Percentiles rank a stretch among this genome's conserved stretches.
Conservation (phyloP, 1,140 invertebrate genomes). For the Dinoponera quadriceps region DNA sequence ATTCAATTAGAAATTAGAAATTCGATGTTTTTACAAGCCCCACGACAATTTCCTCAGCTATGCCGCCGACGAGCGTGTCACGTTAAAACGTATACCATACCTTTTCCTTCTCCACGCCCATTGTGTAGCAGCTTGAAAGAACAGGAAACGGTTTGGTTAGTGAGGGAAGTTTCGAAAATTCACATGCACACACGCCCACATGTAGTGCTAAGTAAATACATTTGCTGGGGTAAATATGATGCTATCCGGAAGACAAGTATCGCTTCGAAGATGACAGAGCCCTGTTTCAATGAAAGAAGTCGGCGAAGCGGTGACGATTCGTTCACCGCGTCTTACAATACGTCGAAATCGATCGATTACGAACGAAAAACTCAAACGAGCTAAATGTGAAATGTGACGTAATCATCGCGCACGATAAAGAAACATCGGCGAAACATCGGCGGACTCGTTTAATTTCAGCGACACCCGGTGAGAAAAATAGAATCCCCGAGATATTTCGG, state of each 20-base stretch:
- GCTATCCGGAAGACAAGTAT: slow-evolving; percentile 10
- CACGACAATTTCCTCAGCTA: not conserved
- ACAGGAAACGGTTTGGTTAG: slow-evolving; percentile 33
- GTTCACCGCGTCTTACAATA: not conserved
- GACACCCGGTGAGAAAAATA: not conserved
- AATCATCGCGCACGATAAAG: not conserved
- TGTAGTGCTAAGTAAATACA: not conserved
- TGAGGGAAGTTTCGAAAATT: slow-evolving; percentile 5
- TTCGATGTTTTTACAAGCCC: not conserved
- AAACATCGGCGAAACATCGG: not conserved
- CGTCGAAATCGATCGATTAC: slow-evolving; percentile 16
- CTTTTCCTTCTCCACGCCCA: slow-evolving; percentile 75
- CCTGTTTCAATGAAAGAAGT: not conserved
- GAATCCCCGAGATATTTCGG: too few relatives aligned
- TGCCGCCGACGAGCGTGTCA: slow-evolving; percentile 64
- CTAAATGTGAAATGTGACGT: slow-evolving; percentile 18
- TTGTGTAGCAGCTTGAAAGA: slow-evolving; percentile 73
- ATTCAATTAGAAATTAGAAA: not conserved
- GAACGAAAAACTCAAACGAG: too few relatives aligned
- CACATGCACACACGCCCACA: too few relatives aligned
- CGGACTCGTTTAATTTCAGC: not conserved
- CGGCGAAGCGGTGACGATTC: not conserved
- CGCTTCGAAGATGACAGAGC: not conserved
- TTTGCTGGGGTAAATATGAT: not conserved
- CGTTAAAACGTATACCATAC: slow-evolving; percentile 65